Evolutionary conservation across 37 sponge, comb jelly and placozoan species (phyloP), one percentile per base, ranked within the genome.

Genomic region (Eunapius fragilis): DNA sequence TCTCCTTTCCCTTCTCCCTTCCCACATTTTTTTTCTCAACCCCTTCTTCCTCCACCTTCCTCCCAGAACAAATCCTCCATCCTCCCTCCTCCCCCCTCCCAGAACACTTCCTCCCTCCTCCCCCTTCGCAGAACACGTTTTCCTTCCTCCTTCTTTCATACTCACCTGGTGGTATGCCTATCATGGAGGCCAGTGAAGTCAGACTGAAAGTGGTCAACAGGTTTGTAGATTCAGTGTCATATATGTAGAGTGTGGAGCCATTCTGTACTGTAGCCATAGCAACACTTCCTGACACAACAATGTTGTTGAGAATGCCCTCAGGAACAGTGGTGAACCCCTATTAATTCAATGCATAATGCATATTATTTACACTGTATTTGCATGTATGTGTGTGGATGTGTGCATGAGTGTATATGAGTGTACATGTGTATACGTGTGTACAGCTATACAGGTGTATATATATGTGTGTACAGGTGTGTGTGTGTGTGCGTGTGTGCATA

Each of bases 251-350:
- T 0, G 31, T 26, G 2, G 90, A 77, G 25, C 82, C 49, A 38
- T 25, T 75, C 24, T 37, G 69, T 68, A 73, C 12, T 33, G 68
- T 37, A 24, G 74, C 90, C 12, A 85, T 37, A 26, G 85, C 85
- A 22, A 85, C 38, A 35, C 84, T 70, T 14, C 80, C 86, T 49
- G 86, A 12, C 22, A 75, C 37, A 25, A 85, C 31, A 17, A 90
- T 74, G 31, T 76, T 37, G 25, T 85, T 72, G 1, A 77, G 90
- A 0, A 28, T 36, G 24, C 74, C 41, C 34, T 19, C 50, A 45
- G 69, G 81, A 72, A 41, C 77, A 67, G 28, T 77, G 82, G 13
- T 80, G 12, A 77, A 80, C 30, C 90, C 90, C 90, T 90, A 69
- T 12, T 72, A 35, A 31, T 10, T 34, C 27, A 5, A 50, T 68